Evolutionary conservation across 2,888 invertebrate genomes (phyloP).

Genomic region (Alsophila aescularia): DNA sequence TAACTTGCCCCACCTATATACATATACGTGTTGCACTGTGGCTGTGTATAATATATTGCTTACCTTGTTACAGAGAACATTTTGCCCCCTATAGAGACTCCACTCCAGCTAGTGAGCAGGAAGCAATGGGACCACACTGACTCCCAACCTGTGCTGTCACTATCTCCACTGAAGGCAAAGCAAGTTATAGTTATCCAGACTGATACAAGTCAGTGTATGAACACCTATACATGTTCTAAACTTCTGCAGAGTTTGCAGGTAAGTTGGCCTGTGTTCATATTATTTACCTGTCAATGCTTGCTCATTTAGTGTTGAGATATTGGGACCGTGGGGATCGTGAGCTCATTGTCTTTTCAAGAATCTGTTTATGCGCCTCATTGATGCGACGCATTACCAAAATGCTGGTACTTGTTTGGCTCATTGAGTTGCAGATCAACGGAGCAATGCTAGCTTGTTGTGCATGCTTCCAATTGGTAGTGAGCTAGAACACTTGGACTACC

Average conservation of each 20-base stretch:
- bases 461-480: no score
- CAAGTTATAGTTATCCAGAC: constrained; percentile 75
- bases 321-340: no score
- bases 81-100: constrained; percentile 58
- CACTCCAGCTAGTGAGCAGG: constrained; percentile 52
- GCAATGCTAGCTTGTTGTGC: no score
- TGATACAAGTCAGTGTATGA: constrained; percentile 61
- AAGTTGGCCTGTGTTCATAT: not conserved
- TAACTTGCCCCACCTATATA: no score
- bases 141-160: constrained; percentile 8
- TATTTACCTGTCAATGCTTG: no score
- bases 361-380: no score
- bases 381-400: no score
- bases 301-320: no score
- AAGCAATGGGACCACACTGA: constrained; percentile 47
- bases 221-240: constrained; percentile 52
- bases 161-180: constrained; percentile 43
- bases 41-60: not conserved
- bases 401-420: no score
- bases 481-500: no score
- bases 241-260: constrained; percentile 73
- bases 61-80: constrained; percentile 58
- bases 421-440: no score
- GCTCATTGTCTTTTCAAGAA: no score
- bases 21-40: not conserved